Evolutionary conservation across 2,797 vertebrate genomes (phyloP).

Genomic region (Cryptoprocta ferox): DNA sequence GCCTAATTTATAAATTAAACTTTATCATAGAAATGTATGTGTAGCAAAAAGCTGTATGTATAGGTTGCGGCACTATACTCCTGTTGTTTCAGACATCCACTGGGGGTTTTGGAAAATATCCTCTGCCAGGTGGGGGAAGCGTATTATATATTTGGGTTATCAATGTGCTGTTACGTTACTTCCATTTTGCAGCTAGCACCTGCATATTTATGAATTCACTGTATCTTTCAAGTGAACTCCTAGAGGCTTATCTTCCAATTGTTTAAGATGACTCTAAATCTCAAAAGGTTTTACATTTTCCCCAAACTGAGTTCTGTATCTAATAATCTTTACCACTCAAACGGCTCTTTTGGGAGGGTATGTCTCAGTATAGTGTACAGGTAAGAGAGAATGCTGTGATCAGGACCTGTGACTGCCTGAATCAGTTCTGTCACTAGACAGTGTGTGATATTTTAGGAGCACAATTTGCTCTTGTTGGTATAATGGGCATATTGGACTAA

Average conservation of each 20-base stretch:
- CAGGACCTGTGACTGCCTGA: neutral
- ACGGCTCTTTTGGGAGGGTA: neutral
- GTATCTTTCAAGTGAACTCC: neutral
- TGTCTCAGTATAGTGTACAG: too few species aligned
- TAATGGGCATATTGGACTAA: neutral
- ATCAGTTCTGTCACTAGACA: neutral
- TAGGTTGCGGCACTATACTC: neutral
- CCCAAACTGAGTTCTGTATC: neutral
- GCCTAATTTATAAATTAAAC: neutral
- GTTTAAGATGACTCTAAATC: neutral
- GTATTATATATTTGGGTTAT: neutral
- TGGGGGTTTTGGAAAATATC: neutral
- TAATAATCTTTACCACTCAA: neutral
- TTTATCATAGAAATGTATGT: neutral
- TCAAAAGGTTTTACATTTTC: neutral
- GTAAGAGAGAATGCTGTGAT: neutral
- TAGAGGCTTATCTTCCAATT: neutral
- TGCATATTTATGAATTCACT: neutral
- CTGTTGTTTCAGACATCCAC: neutral
- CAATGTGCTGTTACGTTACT: neutral
- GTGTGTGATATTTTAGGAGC: neutral
- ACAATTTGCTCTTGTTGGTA: neutral
- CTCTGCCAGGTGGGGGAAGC: neutral
- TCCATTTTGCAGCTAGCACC: neutral
- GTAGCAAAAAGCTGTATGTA: neutral